Conservation (phyloP, 2,797 vertebrate genomes). For the Typhlichthys subterraneus region DNA sequence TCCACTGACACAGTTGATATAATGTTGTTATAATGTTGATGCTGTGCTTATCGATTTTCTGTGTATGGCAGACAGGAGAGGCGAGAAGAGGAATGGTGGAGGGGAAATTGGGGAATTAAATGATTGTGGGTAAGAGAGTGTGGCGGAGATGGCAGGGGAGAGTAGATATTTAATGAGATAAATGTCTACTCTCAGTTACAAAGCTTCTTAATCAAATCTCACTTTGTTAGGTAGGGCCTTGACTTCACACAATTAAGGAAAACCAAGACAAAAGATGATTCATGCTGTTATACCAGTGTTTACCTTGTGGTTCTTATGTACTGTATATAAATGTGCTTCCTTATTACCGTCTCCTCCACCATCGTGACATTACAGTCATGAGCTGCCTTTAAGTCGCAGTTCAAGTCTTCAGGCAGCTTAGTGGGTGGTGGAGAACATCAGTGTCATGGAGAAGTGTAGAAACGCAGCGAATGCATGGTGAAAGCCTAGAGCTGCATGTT, state of each 20-base stretch:
- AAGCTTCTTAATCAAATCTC: constrained; percentile 41
- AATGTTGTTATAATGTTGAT: constrained; percentile 59
- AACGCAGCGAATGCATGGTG: constrained; percentile 14
- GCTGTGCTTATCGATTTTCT: constrained; percentile 47
- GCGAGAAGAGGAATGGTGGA: neutral
- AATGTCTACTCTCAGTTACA: constrained; percentile 22
- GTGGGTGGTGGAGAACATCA: constrained; percentile 29
- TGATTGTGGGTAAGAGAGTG: neutral
- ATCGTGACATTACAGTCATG: constrained; percentile 51
- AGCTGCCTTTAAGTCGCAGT: constrained; percentile 46
- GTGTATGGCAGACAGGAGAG: constrained; percentile 18
- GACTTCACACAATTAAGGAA: constrained; percentile 40
- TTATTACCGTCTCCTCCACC: constrained; percentile 33
- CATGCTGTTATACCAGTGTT: constrained; percentile 39
- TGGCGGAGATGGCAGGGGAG: neutral
- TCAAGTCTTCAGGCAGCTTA: constrained; percentile 48
- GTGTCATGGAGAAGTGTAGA: constrained; percentile 11
- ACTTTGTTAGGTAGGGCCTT: constrained; percentile 41
- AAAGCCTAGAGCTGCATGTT: constrained; percentile 6
- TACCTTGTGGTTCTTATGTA: constrained; percentile 39
- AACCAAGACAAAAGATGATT: constrained; percentile 22
- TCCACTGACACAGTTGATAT: constrained; percentile 49
- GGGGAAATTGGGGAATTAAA: neutral
- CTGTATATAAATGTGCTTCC: constrained; percentile 56
- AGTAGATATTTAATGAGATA: neutral